Base-by-base conservation (phyloP, 2,888 invertebrate species). In the Girardia tigrina region DNA sequence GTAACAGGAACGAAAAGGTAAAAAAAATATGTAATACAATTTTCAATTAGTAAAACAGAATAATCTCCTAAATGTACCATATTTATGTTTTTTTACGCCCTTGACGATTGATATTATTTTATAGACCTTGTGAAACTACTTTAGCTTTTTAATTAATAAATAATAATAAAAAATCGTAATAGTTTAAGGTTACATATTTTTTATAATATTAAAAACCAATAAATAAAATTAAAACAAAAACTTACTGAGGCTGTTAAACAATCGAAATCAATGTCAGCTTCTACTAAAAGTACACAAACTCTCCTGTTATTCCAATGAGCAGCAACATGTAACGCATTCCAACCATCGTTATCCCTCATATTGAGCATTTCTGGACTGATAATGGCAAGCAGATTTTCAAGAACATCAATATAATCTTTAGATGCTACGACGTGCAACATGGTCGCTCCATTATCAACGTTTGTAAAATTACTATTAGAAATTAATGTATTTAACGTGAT, bases 401-500 rank as follows among this genome's bases (percentile, higher is more conserved):
- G 56, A n/a, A 56, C 56, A 23, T 56, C 56, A 56, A 56, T 56
- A 56, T 56, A 56, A 56, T 56, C 56, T 56, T 56, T 56, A 56
- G 56, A 56, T 12, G 56, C 56, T 56, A 23, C 56, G n/a, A 56
- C 56, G 56, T 56, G 56, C 56, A 56, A 56, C 56, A 56, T 56
- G n/a, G 56, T 56, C 23, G 56, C 56, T 12, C 56, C 56, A 56
- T 56, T 56, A 56, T 56, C 56, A 56, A 56, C 56, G 20, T 20
- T 56, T 4, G 56, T 56, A n/a, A 56, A 56, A 56, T 56, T 56
- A n/a, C 56, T 56, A 56, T 36, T 20, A 36, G n/a, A 12, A 56
- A 56, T 56, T 56, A 12, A 12, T 23, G 4, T 20, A 56, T 56
- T 56, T 56, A 8, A 56, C 6, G 23, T 56, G 4, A 6, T 12